These are phyloP conservation scores for Charanyca ferruginea DNA, from an alignment of 2,888 invertebrate species.

Conservation along the genomic window DNA sequence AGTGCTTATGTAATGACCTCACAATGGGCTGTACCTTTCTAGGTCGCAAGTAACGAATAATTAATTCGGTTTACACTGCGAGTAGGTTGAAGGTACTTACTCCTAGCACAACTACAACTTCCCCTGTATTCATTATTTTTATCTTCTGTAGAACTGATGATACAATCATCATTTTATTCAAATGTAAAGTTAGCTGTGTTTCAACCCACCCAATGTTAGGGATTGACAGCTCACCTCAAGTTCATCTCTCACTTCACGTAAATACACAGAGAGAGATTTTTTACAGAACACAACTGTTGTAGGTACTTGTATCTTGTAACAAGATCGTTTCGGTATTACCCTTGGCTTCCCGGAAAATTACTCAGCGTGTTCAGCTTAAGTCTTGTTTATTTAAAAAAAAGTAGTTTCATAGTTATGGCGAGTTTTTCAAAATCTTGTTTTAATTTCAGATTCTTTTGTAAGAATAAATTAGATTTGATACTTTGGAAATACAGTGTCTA, in stretches of 20 bases:
- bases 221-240: background rate
- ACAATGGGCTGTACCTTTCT: conserved; percentile 64
- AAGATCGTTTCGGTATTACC: conserved; percentile 24
- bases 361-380: conserved; percentile 13
- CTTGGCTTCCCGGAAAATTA: conserved; percentile 32
- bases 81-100: conserved; percentile 37
- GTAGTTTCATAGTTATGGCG: conserved; percentile 18
- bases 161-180: too few species aligned
- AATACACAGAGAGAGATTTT: background rate
- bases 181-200: too few species aligned
- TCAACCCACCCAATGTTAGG: too few species aligned
- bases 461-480: background rate
- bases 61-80: conserved; percentile 63
- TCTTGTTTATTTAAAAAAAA: conserved; percentile 10
- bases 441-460: background rate
- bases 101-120: conserved; percentile 48
- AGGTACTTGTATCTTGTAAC: conserved; percentile 20
- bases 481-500: background rate
- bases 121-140: conserved; percentile 31
- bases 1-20: conserved; percentile 64
- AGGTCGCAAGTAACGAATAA: conserved; percentile 69
- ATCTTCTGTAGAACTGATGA: too few species aligned
- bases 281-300: background rate
- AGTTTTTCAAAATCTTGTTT: conserved; percentile 5
- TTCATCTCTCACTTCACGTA: background rate